Conservation (phyloP, 2,888 invertebrate genomes). For the Tortricodes alternella region DNA sequence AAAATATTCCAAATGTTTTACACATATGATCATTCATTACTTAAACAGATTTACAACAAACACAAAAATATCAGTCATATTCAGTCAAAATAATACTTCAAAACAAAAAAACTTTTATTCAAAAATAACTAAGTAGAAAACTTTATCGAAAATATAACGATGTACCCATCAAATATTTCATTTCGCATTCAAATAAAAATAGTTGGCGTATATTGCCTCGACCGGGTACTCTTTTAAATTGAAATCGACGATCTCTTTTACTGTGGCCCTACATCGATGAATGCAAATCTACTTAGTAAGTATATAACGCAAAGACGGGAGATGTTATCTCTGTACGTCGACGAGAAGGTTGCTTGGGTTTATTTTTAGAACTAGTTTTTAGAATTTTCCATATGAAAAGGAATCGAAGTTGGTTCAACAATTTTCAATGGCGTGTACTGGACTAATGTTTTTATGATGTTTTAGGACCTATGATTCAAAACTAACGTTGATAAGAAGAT, state of each 20-base stretch:
- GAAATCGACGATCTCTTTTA: conserved; percentile 11
- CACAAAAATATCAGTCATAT: no score
- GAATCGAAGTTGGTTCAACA: background rate
- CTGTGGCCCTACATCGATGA: background rate
- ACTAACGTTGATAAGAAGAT: no score
- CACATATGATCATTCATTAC: no score
- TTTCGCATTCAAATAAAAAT: conserved; percentile 4
- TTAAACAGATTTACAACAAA: no score
- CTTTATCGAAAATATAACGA: background rate
- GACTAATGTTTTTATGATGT: background rate
- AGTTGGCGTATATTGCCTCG: conserved; percentile 11
- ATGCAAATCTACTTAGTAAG: background rate
- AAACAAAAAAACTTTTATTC: background rate
- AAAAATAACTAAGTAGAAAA: background rate
- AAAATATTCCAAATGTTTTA: no score
- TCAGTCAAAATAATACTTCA: background rate
- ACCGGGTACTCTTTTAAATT: conserved; percentile 7
- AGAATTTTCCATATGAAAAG: background rate
- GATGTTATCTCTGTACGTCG: background rate
- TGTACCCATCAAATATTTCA: conserved; percentile 5
- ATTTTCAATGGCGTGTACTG: background rate
- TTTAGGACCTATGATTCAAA: background rate
- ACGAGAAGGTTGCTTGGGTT: background rate
- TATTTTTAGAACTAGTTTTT: conserved; percentile 21
- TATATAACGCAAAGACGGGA: conserved; percentile 1